Base-by-base conservation (phyloP, 2,888 invertebrate species). In the Bellardia bayeri region DNA sequence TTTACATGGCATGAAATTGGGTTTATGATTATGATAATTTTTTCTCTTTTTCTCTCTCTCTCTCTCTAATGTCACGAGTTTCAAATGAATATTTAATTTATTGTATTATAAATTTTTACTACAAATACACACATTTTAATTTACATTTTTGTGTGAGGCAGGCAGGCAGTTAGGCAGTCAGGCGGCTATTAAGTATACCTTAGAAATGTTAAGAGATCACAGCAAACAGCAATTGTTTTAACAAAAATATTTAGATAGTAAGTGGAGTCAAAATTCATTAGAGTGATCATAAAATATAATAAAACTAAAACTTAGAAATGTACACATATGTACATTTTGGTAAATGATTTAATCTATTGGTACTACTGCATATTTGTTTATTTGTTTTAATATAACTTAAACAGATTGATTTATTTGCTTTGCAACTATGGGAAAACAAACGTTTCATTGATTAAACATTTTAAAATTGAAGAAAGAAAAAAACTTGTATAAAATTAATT, bases 81-180 rank as follows among this genome's bases (percentile, higher is more conserved):
- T 78, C 81, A 87, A 87, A 87, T 84, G 33, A 87, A 87, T 84
- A 81, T 30, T 40, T 83, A 64, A 84, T 81, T 85, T 85, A 86
- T 79, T 71, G 40, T 23, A 51, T 58, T 79, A 80, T 58, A 69
- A 71, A 72, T 76, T 58, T 54, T 58, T 68, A 56, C n/a, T 16
- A 63, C 81, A 82, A 87, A 81, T 63, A 76, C 30, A n/a, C n/a
- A 68, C 23, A 16, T 76, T 79, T 68, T 40, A 49, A 71, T 85
- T 74, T 85, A 69, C 66, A 84, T 68, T 74, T 83, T 63, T 74
- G 16, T 66, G 23, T 75, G 11, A 75, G n/a, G 66, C 45, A 40
- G 16, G 11, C 51, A 51, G 51, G 23, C 23, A 23, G 23, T 23
- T 23, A 23, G n/a, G 66, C 45, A 40, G 16, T 3, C 51, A 51